Conservation (phyloP, 2,797 vertebrate species). For the Pygocentrus nattereri region DNA sequence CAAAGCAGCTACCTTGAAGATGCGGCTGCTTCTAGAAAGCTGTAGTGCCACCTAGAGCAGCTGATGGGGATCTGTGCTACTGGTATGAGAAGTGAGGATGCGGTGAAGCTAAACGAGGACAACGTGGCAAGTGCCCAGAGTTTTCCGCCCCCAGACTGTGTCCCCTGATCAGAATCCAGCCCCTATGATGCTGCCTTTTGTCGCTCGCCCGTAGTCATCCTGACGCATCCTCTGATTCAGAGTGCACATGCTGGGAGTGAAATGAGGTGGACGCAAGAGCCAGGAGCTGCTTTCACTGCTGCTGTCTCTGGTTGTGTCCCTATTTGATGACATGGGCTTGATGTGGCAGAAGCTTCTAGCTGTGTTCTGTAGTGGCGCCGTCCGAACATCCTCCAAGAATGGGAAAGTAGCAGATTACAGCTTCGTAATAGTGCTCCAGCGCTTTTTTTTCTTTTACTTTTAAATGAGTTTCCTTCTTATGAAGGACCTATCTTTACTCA, state of each 20-base stretch:
- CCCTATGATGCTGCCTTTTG: neutral
- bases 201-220: neutral
- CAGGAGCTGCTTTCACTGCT: neutral
- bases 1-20: neutral
- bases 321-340: neutral
- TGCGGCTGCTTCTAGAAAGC: neutral
- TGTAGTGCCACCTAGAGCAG: neutral
- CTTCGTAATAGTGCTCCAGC: neutral
- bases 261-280: constrained; percentile 3
- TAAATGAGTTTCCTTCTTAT: no score
- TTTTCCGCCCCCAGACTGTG: neutral
- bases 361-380: neutral
- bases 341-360: neutral
- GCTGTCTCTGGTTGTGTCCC: neutral
- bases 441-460: neutral
- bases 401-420: neutral
- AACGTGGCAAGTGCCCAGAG: neutral
- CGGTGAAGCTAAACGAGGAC: neutral
- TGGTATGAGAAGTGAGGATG: neutral
- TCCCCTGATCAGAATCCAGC: constrained; percentile 3
- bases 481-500: no score
- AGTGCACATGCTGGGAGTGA: neutral
- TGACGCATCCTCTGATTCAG: neutral
- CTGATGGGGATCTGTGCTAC: neutral
- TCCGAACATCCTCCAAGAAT: neutral